These are phyloP conservation scores for Lagenorhynchus albirostris DNA, from an alignment of 2,113 vertebrate genomes.

Conservation along the genomic window DNA sequence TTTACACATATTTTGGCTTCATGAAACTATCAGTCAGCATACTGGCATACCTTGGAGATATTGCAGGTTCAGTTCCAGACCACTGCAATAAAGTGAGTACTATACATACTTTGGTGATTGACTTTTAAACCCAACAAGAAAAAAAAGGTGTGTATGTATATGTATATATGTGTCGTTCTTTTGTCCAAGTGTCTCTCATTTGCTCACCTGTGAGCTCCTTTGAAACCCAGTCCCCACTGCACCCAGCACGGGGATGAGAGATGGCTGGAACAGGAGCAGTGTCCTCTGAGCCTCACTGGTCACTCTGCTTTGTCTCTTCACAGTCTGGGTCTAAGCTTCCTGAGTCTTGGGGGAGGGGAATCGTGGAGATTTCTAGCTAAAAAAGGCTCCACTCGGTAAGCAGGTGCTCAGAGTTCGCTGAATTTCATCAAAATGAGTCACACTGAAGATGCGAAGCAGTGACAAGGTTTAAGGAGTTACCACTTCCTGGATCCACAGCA, in stretches of 20 bases:
- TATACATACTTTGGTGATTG: background rate
- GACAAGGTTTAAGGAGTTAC: background rate
- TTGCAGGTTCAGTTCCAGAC: background rate
- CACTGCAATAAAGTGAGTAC: background rate
- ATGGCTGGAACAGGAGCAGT: background rate
- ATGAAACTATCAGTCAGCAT: background rate
- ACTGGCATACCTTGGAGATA: background rate
- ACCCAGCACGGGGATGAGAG: background rate
- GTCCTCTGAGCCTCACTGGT: background rate
- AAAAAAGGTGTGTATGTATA: background rate
- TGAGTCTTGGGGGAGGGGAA: background rate
- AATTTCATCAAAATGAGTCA: constrained; percentile 65
- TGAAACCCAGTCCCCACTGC: background rate
- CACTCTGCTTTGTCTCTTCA: background rate
- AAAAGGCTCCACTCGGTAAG: background rate
- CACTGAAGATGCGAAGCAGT: constrained; percentile 20
- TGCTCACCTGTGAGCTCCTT: background rate
- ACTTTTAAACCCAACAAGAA: background rate
- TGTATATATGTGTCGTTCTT: background rate
- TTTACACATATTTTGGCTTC: background rate
- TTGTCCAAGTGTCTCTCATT: background rate
- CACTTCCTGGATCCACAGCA: constrained; percentile 38
- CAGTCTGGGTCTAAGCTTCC: background rate
- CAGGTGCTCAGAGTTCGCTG: constrained; percentile 55
- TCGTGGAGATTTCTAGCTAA: background rate